These are phyloP conservation scores for Spilosoma lubricipeda DNA, from an alignment of 2,888 invertebrate genomes.

Conservation along the genomic window DNA sequence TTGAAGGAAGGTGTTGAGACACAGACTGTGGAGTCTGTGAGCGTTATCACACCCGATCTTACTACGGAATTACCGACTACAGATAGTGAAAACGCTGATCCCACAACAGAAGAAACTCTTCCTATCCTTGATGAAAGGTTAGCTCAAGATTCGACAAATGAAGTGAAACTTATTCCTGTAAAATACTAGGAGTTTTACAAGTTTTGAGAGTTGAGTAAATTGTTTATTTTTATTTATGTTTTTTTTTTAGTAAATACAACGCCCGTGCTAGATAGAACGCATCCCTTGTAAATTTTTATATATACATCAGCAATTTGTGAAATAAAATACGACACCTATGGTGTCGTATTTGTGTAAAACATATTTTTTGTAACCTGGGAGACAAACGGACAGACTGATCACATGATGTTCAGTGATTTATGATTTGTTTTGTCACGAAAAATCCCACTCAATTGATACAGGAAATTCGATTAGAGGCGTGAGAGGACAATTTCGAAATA, in stretches of 20 bases:
- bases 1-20: constrained; percentile 46
- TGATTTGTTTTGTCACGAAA: too few relatives aligned
- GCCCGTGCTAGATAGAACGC: too few relatives aligned
- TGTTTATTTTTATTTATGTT: not conserved
- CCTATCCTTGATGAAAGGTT: constrained; percentile 50
- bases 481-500: too few relatives aligned
- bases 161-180: constrained; percentile 75
- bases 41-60: constrained; percentile 38
- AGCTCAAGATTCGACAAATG: constrained; percentile 72
- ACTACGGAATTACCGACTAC: constrained; percentile 28
- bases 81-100: constrained; percentile 67
- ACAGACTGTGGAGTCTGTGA: constrained; percentile 22
- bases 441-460: too few relatives aligned
- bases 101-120: constrained; percentile 58
- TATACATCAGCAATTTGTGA: too few relatives aligned
- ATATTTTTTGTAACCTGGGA: too few relatives aligned
- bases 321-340: too few relatives aligned
- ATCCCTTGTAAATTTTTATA: too few relatives aligned
- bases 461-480: too few relatives aligned
- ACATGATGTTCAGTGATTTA: too few relatives aligned
- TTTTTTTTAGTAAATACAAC: not conserved
- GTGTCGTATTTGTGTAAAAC: too few relatives aligned
- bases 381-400: too few relatives aligned
- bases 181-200: constrained; percentile 43
- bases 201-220: constrained; percentile 1